Evolutionary conservation across 2,797 vertebrate genomes (phyloP).

Genomic region (Sebastes kiyomatsui): DNA sequence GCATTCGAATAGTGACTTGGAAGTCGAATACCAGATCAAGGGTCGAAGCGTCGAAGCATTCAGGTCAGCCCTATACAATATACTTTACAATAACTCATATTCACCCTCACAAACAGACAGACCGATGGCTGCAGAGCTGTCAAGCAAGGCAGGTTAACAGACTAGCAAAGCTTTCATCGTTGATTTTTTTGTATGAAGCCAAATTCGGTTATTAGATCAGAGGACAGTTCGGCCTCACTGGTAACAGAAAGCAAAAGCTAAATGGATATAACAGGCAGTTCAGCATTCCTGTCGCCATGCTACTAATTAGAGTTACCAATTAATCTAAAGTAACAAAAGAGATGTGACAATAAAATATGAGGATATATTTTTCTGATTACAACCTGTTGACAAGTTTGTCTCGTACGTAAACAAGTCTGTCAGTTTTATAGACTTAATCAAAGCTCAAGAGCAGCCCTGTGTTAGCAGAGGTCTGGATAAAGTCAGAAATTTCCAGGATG

Average conservation of each 20-base stretch:
- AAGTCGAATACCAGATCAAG: fast-evolving
- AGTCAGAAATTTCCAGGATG: constrained; percentile 21
- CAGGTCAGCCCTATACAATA: neutral
- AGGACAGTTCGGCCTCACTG: neutral
- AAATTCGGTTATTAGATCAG: neutral
- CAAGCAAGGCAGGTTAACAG: neutral
- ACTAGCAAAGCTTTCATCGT: neutral
- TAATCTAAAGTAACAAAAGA: neutral
- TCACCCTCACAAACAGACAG: neutral
- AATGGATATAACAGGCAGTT: neutral
- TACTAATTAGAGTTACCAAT: neutral
- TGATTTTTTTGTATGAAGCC: neutral
- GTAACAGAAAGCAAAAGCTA: neutral
- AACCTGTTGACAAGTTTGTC: neutral
- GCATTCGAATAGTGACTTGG: no score
- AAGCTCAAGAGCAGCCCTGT: constrained; percentile 3
- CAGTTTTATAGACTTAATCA: constrained; percentile 12
- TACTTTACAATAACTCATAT: neutral
- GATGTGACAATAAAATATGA: neutral
- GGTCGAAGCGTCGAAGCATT: no score
- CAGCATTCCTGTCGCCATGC: neutral
- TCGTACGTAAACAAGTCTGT: neutral
- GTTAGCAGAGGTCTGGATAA: constrained; percentile 17
- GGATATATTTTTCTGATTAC: neutral
- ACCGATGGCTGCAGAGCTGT: neutral